phyloP scores from a whole-genome alignment of 1,140 invertebrate genomes.

The Meteorus sp. region DNA sequence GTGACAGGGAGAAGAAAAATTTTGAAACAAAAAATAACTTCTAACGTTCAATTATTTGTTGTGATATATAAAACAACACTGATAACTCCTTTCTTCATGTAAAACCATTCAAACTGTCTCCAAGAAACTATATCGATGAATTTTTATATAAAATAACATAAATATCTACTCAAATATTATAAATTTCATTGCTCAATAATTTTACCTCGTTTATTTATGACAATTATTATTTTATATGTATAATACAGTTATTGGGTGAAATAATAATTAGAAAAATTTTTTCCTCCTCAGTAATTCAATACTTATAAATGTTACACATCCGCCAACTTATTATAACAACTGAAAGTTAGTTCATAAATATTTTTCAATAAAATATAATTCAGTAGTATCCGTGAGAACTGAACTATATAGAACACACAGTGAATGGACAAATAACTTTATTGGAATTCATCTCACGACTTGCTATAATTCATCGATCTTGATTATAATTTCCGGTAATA shows the following conservation, averaged over 20 bases:
- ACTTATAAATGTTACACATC: too few species aligned
- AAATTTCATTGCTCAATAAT: too few species aligned
- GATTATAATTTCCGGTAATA: slow-evolving; percentile 44
- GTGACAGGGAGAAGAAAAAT: background rate
- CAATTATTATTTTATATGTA: too few species aligned
- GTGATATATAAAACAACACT: background rate
- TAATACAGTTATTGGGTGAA: too few species aligned
- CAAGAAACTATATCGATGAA: background rate
- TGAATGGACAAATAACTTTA: slow-evolving; percentile 12
- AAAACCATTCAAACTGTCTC: background rate
- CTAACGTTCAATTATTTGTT: background rate
- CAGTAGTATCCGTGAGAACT: slow-evolving; percentile 14
- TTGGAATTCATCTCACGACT: slow-evolving; percentile 8
- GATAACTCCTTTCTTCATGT: background rate
- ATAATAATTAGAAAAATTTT: too few species aligned
- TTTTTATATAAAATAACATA: background rate
- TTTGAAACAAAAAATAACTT: background rate
- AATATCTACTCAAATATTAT: background rate
- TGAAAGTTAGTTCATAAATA: too few species aligned
- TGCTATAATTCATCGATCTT: slow-evolving; percentile 39
- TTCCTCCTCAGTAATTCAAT: too few species aligned
- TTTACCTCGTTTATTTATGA: too few species aligned
- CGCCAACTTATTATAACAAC: too few species aligned
- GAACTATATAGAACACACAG: too few species aligned
- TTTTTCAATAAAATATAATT: too few species aligned